Evolutionary conservation across 2,888 invertebrate genomes (phyloP).

Genomic region (Capitulum mitella): DNA sequence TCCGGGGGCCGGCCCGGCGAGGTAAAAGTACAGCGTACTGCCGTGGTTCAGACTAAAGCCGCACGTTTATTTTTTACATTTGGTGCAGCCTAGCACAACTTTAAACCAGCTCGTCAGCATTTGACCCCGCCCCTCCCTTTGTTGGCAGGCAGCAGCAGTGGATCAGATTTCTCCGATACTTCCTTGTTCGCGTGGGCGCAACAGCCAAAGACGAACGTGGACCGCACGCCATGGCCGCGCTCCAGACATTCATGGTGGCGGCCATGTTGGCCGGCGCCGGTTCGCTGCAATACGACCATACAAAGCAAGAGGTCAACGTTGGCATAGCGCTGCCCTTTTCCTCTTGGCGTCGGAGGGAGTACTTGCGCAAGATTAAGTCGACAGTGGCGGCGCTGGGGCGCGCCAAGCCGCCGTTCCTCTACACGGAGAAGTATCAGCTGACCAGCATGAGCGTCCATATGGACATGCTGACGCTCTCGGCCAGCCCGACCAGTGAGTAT

Average conservation of each 20-base stretch:
- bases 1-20: too few species aligned
- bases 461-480: conserved; percentile 31
- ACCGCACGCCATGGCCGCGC: background rate
- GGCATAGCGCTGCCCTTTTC: conserved; percentile 71
- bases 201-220: too few species aligned
- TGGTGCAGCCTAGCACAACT: too few species aligned
- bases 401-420: background rate
- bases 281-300: background rate
- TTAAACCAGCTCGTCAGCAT: too few species aligned
- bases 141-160: too few species aligned
- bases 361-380: conserved; percentile 55
- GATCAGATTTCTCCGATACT: too few species aligned
- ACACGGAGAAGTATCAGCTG: conserved; percentile 58
- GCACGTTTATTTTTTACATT: too few species aligned
- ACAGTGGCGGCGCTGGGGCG: background rate
- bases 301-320: conserved; percentile 46
- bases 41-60: too few species aligned
- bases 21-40: too few species aligned
- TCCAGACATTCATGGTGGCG: background rate
- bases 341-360: conserved; percentile 63
- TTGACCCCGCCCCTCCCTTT: too few species aligned
- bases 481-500: conserved; percentile 35
- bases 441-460: conserved; percentile 39
- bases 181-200: too few species aligned
- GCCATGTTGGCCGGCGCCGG: background rate